phyloP scores from a whole-genome alignment of 2,888 invertebrate species.

The Drosophila incognita region DNA sequence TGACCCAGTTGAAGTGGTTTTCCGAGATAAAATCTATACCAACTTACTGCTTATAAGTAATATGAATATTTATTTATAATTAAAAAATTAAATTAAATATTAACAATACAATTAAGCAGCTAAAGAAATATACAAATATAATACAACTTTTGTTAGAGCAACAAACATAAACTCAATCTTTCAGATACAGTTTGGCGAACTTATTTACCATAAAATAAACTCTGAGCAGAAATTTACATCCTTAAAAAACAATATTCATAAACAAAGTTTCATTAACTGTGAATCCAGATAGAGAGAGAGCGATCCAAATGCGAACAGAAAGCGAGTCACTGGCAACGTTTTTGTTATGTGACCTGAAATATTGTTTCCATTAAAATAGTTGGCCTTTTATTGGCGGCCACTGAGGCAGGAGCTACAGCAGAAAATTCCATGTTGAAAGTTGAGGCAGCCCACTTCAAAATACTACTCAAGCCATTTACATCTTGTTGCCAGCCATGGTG shows the following conservation, averaged over 20 bases:
- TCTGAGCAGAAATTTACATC: slow-evolving; percentile 44
- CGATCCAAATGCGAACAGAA: slow-evolving; percentile 2
- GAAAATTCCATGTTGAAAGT: slow-evolving; percentile 37
- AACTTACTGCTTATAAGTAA: not conserved
- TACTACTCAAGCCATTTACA: slow-evolving; percentile 25
- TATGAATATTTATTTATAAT: not conserved
- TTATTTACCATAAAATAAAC: slow-evolving; percentile 13
- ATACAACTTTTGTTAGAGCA: not conserved
- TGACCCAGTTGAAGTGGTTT: not conserved
- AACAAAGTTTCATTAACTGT: slow-evolving; percentile 75
- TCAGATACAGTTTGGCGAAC: not conserved
- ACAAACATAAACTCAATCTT: not conserved
- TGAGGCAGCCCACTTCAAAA: slow-evolving; percentile 53
- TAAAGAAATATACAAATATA: not conserved
- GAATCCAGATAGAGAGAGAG: slow-evolving; percentile 3
- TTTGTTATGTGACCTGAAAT: slow-evolving; percentile 53
- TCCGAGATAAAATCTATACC: not conserved
- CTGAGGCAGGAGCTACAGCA: slow-evolving; percentile 3
- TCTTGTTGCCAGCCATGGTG: slow-evolving; percentile 19
- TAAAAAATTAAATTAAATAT: not conserved
- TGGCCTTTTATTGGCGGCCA: slow-evolving; percentile 44
- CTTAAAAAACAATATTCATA: slow-evolving; percentile 81
- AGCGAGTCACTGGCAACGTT: slow-evolving; percentile 3
- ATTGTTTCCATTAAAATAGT: slow-evolving; percentile 73
- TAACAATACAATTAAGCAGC: not conserved